Evolutionary conservation across 2,888 invertebrate genomes (phyloP), one percentile per base, ranked within the genome.

Genomic region (Bellardia bayeri): DNA sequence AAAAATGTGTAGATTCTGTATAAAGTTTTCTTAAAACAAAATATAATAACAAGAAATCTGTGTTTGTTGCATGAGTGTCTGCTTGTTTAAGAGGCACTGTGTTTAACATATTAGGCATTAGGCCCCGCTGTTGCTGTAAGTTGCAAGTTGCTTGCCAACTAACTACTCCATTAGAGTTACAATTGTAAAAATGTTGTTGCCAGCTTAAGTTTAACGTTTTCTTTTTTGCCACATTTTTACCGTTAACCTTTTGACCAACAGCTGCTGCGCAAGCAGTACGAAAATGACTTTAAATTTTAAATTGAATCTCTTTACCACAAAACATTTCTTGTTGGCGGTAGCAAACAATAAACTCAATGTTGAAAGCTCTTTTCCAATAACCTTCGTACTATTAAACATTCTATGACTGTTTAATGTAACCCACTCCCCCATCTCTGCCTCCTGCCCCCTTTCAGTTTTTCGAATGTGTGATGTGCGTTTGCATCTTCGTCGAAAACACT

Each of bases 231-330:
- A 72, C 66, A 76, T 83, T 72, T 87, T 54, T 82, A 64, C 68
- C 82, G 87, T 85, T 87, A 87, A 87, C 87, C 87, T 87, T 85
- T 87, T 85, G 87, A 87, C 87, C 87, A 75, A 61, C 11, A 30
- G 40, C 30, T 37, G 13, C 3, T 63, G 49, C 45, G 82, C 68
- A 37, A 37, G 2, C 0, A 0, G n/a, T 0, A 3, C 23, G n/a
- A 23, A 40, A 74, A 82, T 37, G n/a, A 5, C 2, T 51, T 51
- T 51, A n/a, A 51, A 51, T n/a, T 37, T 6, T 6, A 37, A 37
- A 37, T 37, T 37, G 6, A 3, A 37, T 37, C 37, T 3, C 6
- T 5, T 37, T 37, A 1, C 37, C 6, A 2, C 37, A 2, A 37
- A 37, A 37, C 6, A 37, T 37, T 37, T 33, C 33, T 33, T 33